These are phyloP conservation scores for Macheiramphus alcinus DNA, from an alignment of 2,113 vertebrate species.

Conservation along the genomic window DNA sequence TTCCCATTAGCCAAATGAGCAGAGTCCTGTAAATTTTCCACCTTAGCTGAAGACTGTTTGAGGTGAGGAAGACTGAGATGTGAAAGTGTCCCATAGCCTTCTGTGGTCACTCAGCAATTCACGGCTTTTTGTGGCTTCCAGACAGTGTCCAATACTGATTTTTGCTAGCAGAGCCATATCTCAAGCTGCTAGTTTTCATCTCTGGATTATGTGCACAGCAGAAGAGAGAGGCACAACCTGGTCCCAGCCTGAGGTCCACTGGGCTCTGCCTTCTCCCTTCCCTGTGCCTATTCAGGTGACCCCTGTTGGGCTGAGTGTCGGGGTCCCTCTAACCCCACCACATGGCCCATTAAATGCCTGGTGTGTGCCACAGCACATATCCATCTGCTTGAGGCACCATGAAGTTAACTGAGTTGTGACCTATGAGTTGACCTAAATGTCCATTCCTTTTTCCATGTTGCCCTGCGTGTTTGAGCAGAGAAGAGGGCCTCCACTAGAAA, in stretches of 20 bases:
- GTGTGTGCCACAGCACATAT: not conserved
- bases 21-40: not conserved
- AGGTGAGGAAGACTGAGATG: not conserved
- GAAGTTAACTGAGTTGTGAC: not conserved
- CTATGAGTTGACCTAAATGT: not conserved
- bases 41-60: not conserved
- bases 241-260: not conserved
- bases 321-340: not conserved
- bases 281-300: not conserved
- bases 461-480: not conserved
- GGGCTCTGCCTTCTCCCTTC: not conserved
- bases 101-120: not conserved
- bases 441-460: not conserved
- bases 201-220: not conserved
- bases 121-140: not conserved
- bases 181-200: not conserved
- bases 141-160: not conserved
- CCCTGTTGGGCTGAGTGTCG: fast-evolving
- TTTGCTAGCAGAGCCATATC: not conserved
- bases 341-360: fast-evolving
- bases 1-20: not conserved
- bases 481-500: not conserved
- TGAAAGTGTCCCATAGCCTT: not conserved
- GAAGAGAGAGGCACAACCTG: not conserved
- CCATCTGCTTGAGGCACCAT: not conserved